Conservation (phyloP, 2,888 invertebrate species). For the Drosophila crucigera region DNA sequence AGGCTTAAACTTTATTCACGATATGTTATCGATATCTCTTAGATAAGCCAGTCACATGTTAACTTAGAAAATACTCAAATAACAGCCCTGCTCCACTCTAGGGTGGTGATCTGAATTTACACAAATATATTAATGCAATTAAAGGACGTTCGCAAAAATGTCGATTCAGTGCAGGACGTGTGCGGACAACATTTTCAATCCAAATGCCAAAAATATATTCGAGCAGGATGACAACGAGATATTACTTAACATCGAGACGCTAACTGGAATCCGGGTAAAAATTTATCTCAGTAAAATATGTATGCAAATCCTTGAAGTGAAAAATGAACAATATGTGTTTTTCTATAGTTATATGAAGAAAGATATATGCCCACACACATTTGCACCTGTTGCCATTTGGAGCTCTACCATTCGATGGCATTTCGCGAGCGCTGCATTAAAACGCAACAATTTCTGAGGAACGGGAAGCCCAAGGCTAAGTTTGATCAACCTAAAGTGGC, state of each 20-base stretch:
- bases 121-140: conserved; percentile 3
- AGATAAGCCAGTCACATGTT: conserved; percentile 7
- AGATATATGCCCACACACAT: conserved; percentile 38
- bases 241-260: conserved; percentile 31
- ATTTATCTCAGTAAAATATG: background rate
- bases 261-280: conserved; percentile 52
- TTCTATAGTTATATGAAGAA: conserved; percentile 34
- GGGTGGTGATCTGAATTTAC: conserved; percentile 1
- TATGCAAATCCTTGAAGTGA: background rate
- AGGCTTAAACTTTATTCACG: background rate
- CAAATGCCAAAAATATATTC: conserved; percentile 43
- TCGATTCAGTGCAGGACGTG: conserved; percentile 49
- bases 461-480: background rate
- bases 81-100: conserved; percentile 37
- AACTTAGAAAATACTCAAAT: conserved; percentile 16
- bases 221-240: conserved; percentile 24
- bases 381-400: conserved; percentile 50
- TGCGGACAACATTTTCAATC: conserved; percentile 28
- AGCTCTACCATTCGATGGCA: conserved; percentile 39
- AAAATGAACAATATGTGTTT: conserved; percentile 6
- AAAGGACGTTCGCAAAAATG: conserved; percentile 31
- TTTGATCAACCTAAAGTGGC: conserved; percentile 1
- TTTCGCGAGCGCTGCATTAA: conserved; percentile 45
- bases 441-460: conserved; percentile 26
- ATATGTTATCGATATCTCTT: background rate